These are phyloP conservation scores for Onthophagus taurus DNA, from an alignment of 1,140 invertebrate species.

Conservation along the genomic window DNA sequence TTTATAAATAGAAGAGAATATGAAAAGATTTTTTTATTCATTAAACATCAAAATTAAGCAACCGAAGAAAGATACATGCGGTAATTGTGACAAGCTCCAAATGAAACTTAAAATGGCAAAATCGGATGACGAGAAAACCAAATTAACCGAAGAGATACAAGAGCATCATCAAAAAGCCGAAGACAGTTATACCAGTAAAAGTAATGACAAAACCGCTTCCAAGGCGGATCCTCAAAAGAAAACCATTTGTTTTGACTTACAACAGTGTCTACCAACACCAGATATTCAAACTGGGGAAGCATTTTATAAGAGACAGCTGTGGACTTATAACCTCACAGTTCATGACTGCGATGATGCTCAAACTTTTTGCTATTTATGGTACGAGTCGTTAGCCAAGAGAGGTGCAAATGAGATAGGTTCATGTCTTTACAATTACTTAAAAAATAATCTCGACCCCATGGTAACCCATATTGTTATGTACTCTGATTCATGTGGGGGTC, in stretches of 20 bases:
- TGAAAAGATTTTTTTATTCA: slow-evolving; percentile 8
- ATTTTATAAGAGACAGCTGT: slow-evolving; percentile 38
- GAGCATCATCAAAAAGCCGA: slow-evolving; percentile 13
- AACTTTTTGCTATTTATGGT: slow-evolving; percentile 37
- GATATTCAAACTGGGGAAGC: slow-evolving; percentile 24
- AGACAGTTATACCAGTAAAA: slow-evolving; percentile 11
- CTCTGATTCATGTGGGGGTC: no score
- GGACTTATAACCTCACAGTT: slow-evolving; percentile 38
- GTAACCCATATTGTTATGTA: no score
- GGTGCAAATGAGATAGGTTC: slow-evolving; percentile 37
- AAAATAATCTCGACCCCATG: no score
- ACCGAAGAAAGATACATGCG: slow-evolving; percentile 10
- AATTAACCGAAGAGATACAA: slow-evolving; percentile 1
- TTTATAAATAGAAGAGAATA: slow-evolving; percentile 2
- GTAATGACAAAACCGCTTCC: background rate
- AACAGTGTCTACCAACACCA: slow-evolving; percentile 34
- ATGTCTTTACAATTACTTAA: slow-evolving; percentile 22
- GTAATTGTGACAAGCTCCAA: slow-evolving; percentile 4
- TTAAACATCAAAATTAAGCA: slow-evolving; percentile 8
- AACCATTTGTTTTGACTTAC: slow-evolving; percentile 28
- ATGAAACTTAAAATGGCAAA: slow-evolving; percentile 7
- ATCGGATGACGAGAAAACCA: background rate
- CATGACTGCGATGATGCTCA: slow-evolving; percentile 28
- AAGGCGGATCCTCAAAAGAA: slow-evolving; percentile 3
- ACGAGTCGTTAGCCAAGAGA: slow-evolving; percentile 36